A percentile compares a stretch with the other conserved stretches of the same genome.
Evolutionary conservation across 2,888 invertebrate species (phyloP).

Genomic region (Blastobasis lacticolella): DNA sequence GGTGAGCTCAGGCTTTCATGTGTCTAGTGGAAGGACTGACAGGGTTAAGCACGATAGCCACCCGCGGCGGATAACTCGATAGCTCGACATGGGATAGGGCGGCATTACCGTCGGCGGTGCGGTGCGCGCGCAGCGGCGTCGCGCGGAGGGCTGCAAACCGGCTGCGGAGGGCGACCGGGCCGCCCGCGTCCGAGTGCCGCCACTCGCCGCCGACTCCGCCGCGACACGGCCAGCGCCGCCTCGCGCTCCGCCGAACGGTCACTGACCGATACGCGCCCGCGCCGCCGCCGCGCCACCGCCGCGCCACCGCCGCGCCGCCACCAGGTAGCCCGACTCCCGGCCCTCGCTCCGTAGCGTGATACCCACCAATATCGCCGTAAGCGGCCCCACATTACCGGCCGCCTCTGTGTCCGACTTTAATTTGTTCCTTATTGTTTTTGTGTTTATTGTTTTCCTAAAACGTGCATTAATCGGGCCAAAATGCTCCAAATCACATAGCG

Average conservation of each 20-base stretch:
- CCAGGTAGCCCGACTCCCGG: constrained; percentile 41
- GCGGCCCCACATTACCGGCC: constrained; percentile 40
- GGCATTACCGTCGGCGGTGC: constrained; percentile 53
- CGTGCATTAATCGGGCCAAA: constrained; percentile 49
- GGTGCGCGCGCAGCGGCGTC: constrained; percentile 68
- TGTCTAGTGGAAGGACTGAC: constrained; percentile 41
- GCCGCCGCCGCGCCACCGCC: constrained; percentile 21
- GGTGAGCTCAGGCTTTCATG: constrained; percentile 31
- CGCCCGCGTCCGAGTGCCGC: constrained; percentile 56
- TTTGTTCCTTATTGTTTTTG: constrained; percentile 64
- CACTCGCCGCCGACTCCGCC: constrained; percentile 45
- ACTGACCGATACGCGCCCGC: constrained; percentile 51
- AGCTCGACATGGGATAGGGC: constrained; percentile 65
- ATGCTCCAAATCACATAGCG: constrained; percentile 38
- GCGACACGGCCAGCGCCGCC: constrained; percentile 37
- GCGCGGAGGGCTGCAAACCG: constrained; percentile 69
- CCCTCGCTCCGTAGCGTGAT: constrained; percentile 53
- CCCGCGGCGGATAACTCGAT: constrained; percentile 61
- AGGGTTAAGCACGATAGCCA: constrained; percentile 51
- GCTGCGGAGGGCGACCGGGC: constrained; percentile 63
- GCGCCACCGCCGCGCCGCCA: constrained; percentile 21
- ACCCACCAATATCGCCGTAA: constrained; percentile 49
- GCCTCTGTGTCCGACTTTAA: constrained; percentile 57
- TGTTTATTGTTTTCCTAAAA: constrained; percentile 63
- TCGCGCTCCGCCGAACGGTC: constrained; percentile 54